phyloP scores from a whole-genome alignment of 2,113 vertebrate genomes.

The Bagarius yarrelli region DNA sequence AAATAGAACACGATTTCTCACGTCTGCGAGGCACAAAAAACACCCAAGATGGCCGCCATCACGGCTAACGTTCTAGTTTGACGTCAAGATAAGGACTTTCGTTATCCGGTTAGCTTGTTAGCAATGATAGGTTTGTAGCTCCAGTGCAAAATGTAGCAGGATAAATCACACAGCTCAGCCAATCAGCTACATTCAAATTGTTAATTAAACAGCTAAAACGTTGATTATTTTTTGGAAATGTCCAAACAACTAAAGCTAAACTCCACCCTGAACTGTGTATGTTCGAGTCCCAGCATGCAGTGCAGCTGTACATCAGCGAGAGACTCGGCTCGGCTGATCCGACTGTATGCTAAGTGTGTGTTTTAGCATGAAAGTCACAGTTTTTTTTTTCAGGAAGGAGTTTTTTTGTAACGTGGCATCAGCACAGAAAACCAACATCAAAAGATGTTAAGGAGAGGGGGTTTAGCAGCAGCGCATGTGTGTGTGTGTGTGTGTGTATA shows the following conservation, averaged over 20 bases:
- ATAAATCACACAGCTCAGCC: background rate
- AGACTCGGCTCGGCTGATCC: background rate
- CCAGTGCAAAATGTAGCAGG: background rate
- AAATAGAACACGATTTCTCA: too few relatives aligned
- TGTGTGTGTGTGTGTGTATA: constrained; percentile 8
- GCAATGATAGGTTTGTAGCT: background rate
- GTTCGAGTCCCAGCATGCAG: background rate
- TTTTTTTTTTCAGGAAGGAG: background rate
- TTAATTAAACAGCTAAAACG: background rate
- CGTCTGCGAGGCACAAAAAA: too few relatives aligned
- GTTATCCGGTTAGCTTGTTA: background rate
- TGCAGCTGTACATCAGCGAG: background rate
- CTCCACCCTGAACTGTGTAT: background rate
- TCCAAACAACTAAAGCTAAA: background rate
- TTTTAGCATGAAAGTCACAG: too few relatives aligned
- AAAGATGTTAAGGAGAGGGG: background rate
- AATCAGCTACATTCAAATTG: background rate
- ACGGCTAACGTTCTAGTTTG: background rate
- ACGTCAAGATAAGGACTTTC: background rate
- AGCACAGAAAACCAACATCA: background rate
- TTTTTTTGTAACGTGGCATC: background rate
- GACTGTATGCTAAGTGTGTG: too few relatives aligned
- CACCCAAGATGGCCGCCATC: background rate
- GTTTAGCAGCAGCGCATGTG: background rate
- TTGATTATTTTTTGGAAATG: background rate